Evolutionary conservation across 1,140 invertebrate genomes (phyloP).

Genomic region (Drosophila bocqueti): DNA sequence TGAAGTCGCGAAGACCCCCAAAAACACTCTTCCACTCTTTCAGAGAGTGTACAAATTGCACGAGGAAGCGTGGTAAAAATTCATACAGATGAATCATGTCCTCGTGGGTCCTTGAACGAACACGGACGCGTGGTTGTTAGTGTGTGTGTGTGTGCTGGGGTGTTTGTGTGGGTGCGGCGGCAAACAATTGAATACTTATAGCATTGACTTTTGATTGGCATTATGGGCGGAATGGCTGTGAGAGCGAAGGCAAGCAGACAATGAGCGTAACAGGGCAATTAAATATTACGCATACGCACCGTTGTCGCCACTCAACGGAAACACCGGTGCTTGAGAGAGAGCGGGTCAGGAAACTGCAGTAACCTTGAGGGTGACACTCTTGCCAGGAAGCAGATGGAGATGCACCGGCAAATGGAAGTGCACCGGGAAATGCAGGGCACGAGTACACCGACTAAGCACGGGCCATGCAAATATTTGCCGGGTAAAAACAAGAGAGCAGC

Average conservation of each 20-base stretch:
- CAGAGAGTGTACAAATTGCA: constrained; percentile 17
- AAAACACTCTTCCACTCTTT: neutral
- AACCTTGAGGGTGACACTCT: constrained; percentile 21
- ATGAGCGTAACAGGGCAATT: constrained; percentile 24
- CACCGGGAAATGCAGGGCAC: constrained; percentile 15
- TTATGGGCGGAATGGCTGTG: constrained; percentile 32
- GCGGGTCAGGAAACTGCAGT: constrained; percentile 12
- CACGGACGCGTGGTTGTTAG: constrained; percentile 5
- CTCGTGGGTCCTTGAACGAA: constrained; percentile 19
- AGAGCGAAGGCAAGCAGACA: constrained; percentile 1
- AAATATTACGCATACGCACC: constrained; percentile 51
- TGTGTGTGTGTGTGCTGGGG: constrained; percentile 3
- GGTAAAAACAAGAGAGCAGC: constrained; percentile 37
- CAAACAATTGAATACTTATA: constrained; percentile 65
- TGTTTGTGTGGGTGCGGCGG: constrained; percentile 20
- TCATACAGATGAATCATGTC: constrained; percentile 55
- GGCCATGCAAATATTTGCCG: constrained; percentile 49
- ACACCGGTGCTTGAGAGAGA: neutral
- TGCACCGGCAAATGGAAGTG: neutral
- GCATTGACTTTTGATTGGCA: constrained; percentile 68
- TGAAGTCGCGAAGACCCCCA: neutral
- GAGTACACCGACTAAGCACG: constrained; percentile 26
- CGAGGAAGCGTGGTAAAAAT: constrained; percentile 48
- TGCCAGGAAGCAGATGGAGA: neutral
- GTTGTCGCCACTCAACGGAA: constrained; percentile 5